Percentiles rank a stretch among this genome's conserved stretches.
phyloP scores from a whole-genome alignment of 2,888 invertebrate genomes.

The Philereme transversata region DNA sequence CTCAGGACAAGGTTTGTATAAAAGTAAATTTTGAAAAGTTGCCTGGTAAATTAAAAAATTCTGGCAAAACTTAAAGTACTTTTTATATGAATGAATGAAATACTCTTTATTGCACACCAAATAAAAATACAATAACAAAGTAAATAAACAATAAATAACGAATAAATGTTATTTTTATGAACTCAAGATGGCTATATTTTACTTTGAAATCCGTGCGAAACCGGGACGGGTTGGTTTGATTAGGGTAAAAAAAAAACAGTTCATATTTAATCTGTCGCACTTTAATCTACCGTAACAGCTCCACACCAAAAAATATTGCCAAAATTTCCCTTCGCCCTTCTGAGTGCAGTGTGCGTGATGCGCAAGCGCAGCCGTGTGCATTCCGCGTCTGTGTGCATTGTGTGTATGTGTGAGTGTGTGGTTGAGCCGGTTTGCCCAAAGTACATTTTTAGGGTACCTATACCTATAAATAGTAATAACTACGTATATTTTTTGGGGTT shows the following conservation, averaged over 20 bases:
- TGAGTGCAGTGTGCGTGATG: constrained; percentile 47
- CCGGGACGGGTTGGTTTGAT: neutral
- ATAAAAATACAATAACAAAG: no score
- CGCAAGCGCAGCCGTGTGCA: constrained; percentile 33
- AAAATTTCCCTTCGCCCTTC: constrained; percentile 81
- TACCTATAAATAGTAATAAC: constrained; percentile 55
- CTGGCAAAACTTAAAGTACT: no score
- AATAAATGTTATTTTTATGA: no score
- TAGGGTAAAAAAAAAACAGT: neutral
- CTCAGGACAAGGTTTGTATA: no score
- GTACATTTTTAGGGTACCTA: constrained; percentile 70
- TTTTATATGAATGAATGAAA: no score
- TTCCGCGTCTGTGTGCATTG: constrained; percentile 31
- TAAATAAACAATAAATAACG: no score
- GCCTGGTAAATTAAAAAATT: no score
- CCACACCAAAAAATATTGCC: constrained; percentile 70
- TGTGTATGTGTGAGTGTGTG: constrained; percentile 45
- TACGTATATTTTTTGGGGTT: constrained; percentile 45
- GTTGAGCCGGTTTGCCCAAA: constrained; percentile 68
- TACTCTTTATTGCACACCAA: no score
- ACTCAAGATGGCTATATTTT: no score
- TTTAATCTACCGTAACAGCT: constrained; percentile 7
- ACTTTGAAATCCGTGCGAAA: neutral
- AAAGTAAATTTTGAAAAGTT: no score
- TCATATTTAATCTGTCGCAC: constrained; percentile 12